Base-by-base conservation (phyloP, 2,888 invertebrate species). In the Bursaphelenchus okinawaensis region DNA sequence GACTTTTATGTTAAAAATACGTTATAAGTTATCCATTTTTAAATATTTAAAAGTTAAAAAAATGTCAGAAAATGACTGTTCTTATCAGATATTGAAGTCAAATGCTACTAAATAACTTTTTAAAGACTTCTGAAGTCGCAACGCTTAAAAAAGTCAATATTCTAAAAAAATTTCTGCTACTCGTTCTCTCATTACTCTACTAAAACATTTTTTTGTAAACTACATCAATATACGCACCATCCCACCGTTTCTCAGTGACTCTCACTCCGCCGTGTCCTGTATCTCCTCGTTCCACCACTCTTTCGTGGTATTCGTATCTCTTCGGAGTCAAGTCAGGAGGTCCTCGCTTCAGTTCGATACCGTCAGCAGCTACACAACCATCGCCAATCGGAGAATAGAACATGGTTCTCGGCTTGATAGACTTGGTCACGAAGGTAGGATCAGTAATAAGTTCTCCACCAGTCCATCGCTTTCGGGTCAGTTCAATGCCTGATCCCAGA, bases 331-430 rank as follows among this genome's bases (percentile, higher is more conserved):
- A 65, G 57, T 80, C 80, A 3, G 72, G 63, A 9, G 79, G 80
- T 6, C 73, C 70, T 65, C 77, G 63, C 27, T 72, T 75, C 66
- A 72, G 58, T 50, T 72, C 73, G 22, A 72, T 56, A 2, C 73
- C 73, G 31, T 72, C 73, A 9, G 73, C 73, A 7, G 58, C 75
- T 8, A 71, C 71, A 6, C 70, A 69, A 52, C 73, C 73, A 58
- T 72, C 73, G 62, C 80, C 80, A 65, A 80, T 80, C 9, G 80
- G 80, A 2, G 80, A 80, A 62, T 80, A 80, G 69, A 72, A 80
- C 55, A 80, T 67, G 0, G 75, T 70, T 57, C 80, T 73, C 8
- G 80, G 79, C 68, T 77, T 78, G 16, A 77, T 29, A 2, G 74
- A 63, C 59, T 72, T 75, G 20, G 74, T 75, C 19, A 79, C 66